Base-by-base conservation (phyloP, 2,888 invertebrate species). In the Dasypolia templi region DNA sequence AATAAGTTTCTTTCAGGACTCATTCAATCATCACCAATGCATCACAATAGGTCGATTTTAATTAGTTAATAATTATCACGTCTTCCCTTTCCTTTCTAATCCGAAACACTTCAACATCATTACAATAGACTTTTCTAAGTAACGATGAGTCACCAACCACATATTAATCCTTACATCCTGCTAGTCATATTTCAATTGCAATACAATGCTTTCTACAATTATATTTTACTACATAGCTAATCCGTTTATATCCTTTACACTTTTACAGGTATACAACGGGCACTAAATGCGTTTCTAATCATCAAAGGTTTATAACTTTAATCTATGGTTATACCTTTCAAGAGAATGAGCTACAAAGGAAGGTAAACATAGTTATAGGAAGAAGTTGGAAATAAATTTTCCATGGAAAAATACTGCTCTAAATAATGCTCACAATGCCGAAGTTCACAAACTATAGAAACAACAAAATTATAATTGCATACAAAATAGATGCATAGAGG, bases 81-180 rank as follows among this genome's bases (percentile, higher is more conserved):
- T 56, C 14, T 46, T 63, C 7, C 7, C 49, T 51, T 77, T 69
- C 19, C 58, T 49, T 58, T 49, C 2, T 65, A 49, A 62, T 35
- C 32, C 35, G 9, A 12, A 44, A 46, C 66, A 69, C 62, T 59
- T 77, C 6, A 62, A 42, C 6, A 11, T 5, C 42, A 59, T 67
- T 56, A 42, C 32, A 62, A 7, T 49, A 55, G 49, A 53, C 26
- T 58, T 72, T 68, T 46, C 42, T 19, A 68, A 81, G 67, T 67
- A 55, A n/a, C 14, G 6, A 58, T 14, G 42, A 46, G n/a, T 55
- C 42, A 53, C 5, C 19, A 46, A 51, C 9, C 7, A 49, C 22
- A 12, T 70, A 44, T 42, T 12, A 79, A 83, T 79, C 79, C 59
- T 58, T 59, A 67, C 9, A 78, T 82, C n/a, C 55, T 51, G 26